Percentiles rank a stretch among this genome's conserved stretches.
Evolutionary conservation across 2,797 vertebrate species (phyloP).

Genomic region (Micromesistius poutassou): DNA sequence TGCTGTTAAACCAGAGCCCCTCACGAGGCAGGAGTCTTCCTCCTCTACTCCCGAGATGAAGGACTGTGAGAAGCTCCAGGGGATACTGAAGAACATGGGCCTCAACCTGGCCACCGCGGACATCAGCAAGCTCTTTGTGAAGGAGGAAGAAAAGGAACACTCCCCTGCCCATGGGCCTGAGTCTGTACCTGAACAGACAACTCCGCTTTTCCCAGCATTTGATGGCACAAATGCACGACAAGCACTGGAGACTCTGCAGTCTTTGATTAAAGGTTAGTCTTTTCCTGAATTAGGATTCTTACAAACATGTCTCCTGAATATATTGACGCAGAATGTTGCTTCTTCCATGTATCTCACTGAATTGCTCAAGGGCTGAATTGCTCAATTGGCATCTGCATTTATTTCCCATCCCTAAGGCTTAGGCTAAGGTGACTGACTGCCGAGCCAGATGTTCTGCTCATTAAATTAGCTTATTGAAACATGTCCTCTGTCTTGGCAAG

Average conservation of each 20-base stretch:
- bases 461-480: slow-evolving; percentile 6
- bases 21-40: slow-evolving; percentile 1
- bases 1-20: slow-evolving; percentile 20
- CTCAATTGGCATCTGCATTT: slow-evolving; percentile 12
- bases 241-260: slow-evolving; percentile 63
- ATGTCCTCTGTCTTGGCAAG: background rate
- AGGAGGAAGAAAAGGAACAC: slow-evolving; percentile 36
- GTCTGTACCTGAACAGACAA: slow-evolving; percentile 30
- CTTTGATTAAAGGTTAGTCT: slow-evolving; percentile 59
- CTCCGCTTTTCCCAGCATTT: slow-evolving; percentile 28
- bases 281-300: background rate
- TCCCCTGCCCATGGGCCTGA: slow-evolving; percentile 30
- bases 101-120: slow-evolving; percentile 80
- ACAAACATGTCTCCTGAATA: background rate
- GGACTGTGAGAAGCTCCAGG: slow-evolving; percentile 85
- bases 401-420: slow-evolving; percentile 10
- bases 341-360: background rate
- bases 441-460: background rate
- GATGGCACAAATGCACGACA: slow-evolving; percentile 55
- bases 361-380: background rate
- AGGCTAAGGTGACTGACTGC: slow-evolving; percentile 13
- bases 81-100: slow-evolving; percentile 84
- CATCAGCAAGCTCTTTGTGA: slow-evolving; percentile 75
- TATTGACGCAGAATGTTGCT: background rate
- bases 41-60: slow-evolving; percentile 26